A percentile compares a stretch with the other conserved stretches of the same genome.
Conservation (phyloP, 1,140 invertebrate genomes). For the Dermatophagoides farinae region DNA sequence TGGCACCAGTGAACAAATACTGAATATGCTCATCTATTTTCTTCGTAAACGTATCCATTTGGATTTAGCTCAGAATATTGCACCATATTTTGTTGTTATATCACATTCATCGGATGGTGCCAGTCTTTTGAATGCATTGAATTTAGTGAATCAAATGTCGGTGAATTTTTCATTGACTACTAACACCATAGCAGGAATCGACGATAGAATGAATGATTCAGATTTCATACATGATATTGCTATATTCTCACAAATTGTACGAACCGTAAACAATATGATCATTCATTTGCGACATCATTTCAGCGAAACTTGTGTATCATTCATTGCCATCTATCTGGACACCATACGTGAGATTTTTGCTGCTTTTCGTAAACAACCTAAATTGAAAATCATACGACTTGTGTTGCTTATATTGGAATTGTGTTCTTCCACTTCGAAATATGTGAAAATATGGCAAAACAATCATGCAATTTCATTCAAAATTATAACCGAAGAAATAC, state of each 20-base stretch:
- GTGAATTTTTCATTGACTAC: background rate
- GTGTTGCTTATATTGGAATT: background rate
- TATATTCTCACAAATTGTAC: background rate
- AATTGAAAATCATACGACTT: background rate
- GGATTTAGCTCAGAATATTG: constrained; percentile 2
- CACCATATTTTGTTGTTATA: background rate
- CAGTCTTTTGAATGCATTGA: background rate
- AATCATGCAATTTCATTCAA: background rate
- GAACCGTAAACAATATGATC: constrained; percentile 6
- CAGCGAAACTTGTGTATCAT: constrained; percentile 1
- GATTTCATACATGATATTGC: background rate
- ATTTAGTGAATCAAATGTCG: background rate
- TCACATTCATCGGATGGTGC: background rate
- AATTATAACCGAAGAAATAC: background rate
- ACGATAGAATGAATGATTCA: background rate
- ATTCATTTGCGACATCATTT: constrained; percentile 9
- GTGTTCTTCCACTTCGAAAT: background rate
- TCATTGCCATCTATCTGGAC: constrained; percentile 7
- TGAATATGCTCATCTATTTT: constrained; percentile 2
- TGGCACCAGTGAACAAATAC: constrained; percentile 1
- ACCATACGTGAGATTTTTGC: background rate
- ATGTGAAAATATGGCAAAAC: constrained; percentile 6
- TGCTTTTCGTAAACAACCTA: background rate
- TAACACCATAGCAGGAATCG: background rate
- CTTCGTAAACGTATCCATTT: constrained; percentile 4